A percentile compares a stretch with the other conserved stretches of the same genome.
These are phyloP conservation scores for Lagopus leucura DNA, from an alignment of 2,113 vertebrate genomes.

Conservation along the genomic window DNA sequence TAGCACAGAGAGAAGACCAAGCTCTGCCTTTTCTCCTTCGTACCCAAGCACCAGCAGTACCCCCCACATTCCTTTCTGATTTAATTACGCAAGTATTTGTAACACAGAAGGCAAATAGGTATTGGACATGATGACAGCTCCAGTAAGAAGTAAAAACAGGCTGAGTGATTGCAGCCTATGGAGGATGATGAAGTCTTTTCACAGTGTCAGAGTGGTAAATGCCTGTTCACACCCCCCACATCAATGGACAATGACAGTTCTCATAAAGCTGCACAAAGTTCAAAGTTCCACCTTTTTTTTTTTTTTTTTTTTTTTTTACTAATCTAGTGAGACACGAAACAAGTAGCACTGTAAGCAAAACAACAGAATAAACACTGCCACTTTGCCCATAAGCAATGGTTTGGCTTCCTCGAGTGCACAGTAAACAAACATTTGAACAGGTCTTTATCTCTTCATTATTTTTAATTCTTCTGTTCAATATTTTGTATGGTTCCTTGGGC, in stretches of 20 bases:
- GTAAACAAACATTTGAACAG: background rate
- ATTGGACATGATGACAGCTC: background rate
- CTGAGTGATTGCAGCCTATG: background rate
- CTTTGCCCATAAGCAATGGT: background rate
- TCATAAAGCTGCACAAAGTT: background rate
- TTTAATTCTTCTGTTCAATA: background rate
- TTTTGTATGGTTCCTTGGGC: background rate
- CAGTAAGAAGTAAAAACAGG: no score
- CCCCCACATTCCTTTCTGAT: background rate
- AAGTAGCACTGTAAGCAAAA: background rate
- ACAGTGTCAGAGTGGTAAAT: background rate
- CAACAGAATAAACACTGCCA: background rate
- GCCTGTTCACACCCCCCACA: background rate
- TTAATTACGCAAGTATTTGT: background rate
- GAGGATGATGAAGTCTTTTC: background rate
- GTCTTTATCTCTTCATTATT: background rate
- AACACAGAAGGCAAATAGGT: rapidly evolving
- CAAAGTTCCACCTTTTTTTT: background rate
- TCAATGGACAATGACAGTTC: background rate
- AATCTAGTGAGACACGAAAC: background rate
- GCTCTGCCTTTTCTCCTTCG: background rate
- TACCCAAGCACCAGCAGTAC: background rate
- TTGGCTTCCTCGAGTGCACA: background rate
- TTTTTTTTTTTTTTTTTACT: background rate
- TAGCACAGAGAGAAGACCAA: background rate